These are phyloP conservation scores for Chymomyza costata DNA, from an alignment of 1,140 invertebrate species.

Conservation along the genomic window DNA sequence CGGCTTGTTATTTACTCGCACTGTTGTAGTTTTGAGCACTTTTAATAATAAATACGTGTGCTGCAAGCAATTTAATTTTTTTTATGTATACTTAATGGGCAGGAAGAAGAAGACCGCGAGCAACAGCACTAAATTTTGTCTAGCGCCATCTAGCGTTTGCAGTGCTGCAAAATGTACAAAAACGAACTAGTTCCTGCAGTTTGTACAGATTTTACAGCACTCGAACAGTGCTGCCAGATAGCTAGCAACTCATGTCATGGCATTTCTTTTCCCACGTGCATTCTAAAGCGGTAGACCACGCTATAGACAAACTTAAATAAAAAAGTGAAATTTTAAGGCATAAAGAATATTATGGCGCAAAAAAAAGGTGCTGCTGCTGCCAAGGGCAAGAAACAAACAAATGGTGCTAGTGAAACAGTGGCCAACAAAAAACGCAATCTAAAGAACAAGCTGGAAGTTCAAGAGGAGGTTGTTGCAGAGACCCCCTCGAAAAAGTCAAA, in stretches of 20 bases:
- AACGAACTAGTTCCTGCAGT: conserved; percentile 23
- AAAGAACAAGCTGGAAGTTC: conserved; percentile 25
- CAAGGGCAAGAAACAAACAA: conserved; percentile 29
- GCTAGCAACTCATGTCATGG: conserved; percentile 4
- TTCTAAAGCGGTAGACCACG: conserved; percentile 20
- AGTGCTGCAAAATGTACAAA: conserved; percentile 16
- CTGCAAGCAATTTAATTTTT: conserved; percentile 50
- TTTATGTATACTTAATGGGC: conserved; percentile 56
- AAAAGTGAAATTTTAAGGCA: not conserved
- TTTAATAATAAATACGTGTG: conserved; percentile 50
- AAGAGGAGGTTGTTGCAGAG: conserved; percentile 21
- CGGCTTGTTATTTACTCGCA: conserved; percentile 13
- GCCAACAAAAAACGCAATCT: conserved; percentile 26
- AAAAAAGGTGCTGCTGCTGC: conserved; percentile 31
- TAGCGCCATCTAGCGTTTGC: conserved; percentile 38
- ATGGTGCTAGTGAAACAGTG: not conserved
- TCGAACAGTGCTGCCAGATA: conserved; percentile 8
- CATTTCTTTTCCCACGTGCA: conserved; percentile 43
- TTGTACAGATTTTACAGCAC: not conserved
- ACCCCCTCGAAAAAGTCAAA: conserved; percentile 22
- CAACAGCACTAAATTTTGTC: conserved; percentile 38
- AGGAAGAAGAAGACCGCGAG: conserved; percentile 7
- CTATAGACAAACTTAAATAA: conserved; percentile 13
- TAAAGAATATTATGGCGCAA: conserved; percentile 34
- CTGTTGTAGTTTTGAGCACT: conserved; percentile 33